Evolutionary conservation across 37 sponge, comb jelly and placozoan species (phyloP), one percentile per base, ranked within the genome.

Genomic region (Aplysina aerophoba): DNA sequence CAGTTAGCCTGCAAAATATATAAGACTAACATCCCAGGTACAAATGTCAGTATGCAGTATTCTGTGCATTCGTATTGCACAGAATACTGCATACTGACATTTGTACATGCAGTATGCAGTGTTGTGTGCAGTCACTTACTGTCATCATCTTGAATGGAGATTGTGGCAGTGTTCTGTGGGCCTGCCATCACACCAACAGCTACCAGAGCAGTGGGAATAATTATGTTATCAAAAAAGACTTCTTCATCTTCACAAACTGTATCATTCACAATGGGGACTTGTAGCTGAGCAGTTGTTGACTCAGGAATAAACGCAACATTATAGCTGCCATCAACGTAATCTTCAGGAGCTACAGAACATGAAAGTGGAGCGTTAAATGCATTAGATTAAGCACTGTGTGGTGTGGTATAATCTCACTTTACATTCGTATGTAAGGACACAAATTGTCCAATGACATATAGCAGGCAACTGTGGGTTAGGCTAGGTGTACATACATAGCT

Each of bases 131-230:
- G 3, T 44, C 50, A 8, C 83, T 63, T 31, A 88, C 88, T 57
- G 27, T 88, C 84, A 64, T 78, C 56, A 41, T 83, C 84, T 8
- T 28, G 16, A 12, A 88, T 88, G 17, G 20, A 21, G 53, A 88
- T 56, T 5, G 25, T 66, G 61, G 75, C 84, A 20, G 15, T 27
- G 24, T 55, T 37, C 35, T 44, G 44, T 4, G 15, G 1, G 20
- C 44, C 28, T 61, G 22, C 30, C 15, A 27, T 57, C 21, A 68
- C 58, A 15, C 55, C 84, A 25, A 21, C 0, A 0, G 21, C 54
- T 17, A n/a, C 54, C 41, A 4, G 12, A 20, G 81, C 54, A 55
- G 6, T 37, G 4, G 73, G 73, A 33, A 71, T 71, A 5, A 19
- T 14, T 11, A 71, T 2, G 20, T 71, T 33, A 14, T 6, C 73